These are phyloP conservation scores for Bolborhynchus lineola DNA, from an alignment of 2,113 vertebrate genomes.

Conservation along the genomic window DNA sequence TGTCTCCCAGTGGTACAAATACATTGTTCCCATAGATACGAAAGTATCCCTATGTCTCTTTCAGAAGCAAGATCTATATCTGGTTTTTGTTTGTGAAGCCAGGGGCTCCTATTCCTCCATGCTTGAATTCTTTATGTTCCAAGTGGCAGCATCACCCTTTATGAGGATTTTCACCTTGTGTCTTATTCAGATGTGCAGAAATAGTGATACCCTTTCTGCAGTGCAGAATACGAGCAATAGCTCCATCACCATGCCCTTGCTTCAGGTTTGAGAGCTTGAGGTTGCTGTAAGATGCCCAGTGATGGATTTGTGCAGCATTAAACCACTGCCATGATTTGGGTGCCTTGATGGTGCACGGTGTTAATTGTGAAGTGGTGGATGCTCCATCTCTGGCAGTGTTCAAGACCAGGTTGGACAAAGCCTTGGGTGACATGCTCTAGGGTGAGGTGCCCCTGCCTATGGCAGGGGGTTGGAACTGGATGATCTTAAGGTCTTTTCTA, in stretches of 20 bases:
- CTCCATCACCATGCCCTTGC: background rate
- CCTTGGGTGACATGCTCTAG: background rate
- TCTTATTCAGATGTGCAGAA: background rate
- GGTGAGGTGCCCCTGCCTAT: background rate
- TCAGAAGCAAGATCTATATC: too few relatives aligned
- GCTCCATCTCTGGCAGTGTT: background rate
- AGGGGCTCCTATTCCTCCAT: background rate
- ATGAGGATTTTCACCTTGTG: background rate
- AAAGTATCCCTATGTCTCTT: fast-evolving
- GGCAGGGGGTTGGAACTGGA: background rate
- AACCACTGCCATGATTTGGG: background rate
- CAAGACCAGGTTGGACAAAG: background rate
- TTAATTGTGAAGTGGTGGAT: background rate
- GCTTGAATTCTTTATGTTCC: background rate
- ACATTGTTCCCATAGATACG: fast-evolving
- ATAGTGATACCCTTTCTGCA: background rate
- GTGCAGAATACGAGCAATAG: background rate
- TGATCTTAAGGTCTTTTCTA: background rate
- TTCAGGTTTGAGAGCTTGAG: background rate
- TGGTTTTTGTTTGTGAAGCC: background rate
- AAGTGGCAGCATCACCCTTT: background rate
- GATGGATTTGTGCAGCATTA: fast-evolving
- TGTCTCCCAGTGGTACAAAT: background rate
- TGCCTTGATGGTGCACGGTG: too few relatives aligned
- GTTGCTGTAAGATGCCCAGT: too few relatives aligned